These are phyloP conservation scores for Promerops cafer DNA, from an alignment of 2,113 vertebrate species.

Conservation along the genomic window DNA sequence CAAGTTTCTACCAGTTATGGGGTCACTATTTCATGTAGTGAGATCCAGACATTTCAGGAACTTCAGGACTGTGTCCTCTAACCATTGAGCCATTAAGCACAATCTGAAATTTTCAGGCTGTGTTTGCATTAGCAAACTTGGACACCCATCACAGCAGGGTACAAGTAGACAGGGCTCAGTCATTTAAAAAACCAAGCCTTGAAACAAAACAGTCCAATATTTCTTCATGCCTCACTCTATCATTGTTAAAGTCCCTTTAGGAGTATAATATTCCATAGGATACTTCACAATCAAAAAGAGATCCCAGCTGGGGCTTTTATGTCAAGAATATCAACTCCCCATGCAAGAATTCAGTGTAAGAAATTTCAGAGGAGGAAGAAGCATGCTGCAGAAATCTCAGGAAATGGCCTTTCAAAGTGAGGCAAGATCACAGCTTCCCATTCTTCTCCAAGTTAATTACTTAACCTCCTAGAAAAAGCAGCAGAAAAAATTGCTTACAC, in stretches of 20 bases:
- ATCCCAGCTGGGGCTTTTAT: background rate
- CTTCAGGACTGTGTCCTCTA: background rate
- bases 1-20: background rate
- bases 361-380: background rate
- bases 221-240: background rate
- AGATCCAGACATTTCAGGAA: background rate
- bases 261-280: background rate
- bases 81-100: background rate
- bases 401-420: slow-evolving; percentile 29
- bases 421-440: slow-evolving; percentile 19
- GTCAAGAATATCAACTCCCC: background rate
- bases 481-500: slow-evolving; percentile 35
- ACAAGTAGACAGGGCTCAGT: background rate
- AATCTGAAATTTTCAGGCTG: background rate
- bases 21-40: background rate
- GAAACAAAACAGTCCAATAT: background rate
- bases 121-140: background rate
- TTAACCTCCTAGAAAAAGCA: slow-evolving; percentile 38
- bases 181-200: background rate
- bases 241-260: background rate
- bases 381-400: background rate
- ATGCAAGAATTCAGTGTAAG: background rate
- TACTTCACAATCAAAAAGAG: background rate
- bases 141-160: background rate
- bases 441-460: slow-evolving; percentile 46